A percentile compares a stretch with the other conserved stretches of the same genome.
Conservation (phyloP, 2,888 invertebrate genomes). For the Diplolepis rosae region DNA sequence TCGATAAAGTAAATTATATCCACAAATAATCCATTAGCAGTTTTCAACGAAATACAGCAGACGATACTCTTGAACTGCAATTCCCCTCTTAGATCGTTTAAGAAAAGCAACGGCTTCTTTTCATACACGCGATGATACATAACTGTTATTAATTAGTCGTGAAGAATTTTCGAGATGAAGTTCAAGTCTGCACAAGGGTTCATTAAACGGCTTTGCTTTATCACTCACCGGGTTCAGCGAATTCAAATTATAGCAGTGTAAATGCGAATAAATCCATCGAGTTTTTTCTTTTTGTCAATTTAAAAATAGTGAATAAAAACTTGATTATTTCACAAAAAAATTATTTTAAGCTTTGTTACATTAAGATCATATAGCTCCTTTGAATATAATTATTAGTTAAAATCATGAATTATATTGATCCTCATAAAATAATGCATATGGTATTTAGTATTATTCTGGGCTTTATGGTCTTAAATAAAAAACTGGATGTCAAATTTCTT, state of each 20-base stretch:
- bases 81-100: neutral
- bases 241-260: neutral
- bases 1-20: neutral
- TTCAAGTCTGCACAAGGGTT: neutral
- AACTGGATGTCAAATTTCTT: no score
- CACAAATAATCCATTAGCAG: neutral
- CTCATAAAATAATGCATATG: no score
- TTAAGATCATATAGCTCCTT: no score
- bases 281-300: neutral
- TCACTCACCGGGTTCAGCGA: neutral
- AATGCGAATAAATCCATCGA: neutral
- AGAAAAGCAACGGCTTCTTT: constrained; percentile 8
- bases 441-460: no score
- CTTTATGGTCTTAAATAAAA: no score
- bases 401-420: no score
- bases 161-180: neutral
- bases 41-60: neutral
- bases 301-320: neutral
- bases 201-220: neutral
- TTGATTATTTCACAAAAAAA: neutral
- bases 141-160: constrained; percentile 11
- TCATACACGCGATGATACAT: neutral
- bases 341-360: no score
- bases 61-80: neutral
- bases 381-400: no score